Percentiles rank a stretch among this genome's conserved stretches.
Conservation (phyloP, 2,888 invertebrate species). For the Eurytoma adleriae region DNA sequence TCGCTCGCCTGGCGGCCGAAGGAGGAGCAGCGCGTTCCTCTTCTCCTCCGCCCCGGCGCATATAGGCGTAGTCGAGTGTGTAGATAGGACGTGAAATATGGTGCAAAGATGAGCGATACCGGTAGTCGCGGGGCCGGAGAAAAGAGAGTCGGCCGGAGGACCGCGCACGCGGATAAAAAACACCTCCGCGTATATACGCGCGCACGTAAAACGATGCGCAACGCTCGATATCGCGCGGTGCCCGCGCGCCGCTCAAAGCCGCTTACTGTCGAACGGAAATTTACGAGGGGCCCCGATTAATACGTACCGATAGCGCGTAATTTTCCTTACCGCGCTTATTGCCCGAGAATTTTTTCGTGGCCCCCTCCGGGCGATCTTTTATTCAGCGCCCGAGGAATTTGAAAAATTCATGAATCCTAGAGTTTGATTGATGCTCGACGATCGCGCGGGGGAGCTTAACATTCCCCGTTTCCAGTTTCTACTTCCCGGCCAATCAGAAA, state of each 20-base stretch:
- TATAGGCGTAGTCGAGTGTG: constrained; percentile 68
- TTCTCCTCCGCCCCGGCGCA: constrained; percentile 31
- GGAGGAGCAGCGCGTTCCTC: constrained; percentile 33
- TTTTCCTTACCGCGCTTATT: constrained; percentile 18
- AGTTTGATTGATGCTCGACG: constrained; percentile 14
- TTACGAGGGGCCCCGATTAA: constrained; percentile 42
- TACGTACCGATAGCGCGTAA: constrained; percentile 36
- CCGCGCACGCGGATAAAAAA: constrained; percentile 22
- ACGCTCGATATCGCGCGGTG: constrained; percentile 48
- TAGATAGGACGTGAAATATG: constrained; percentile 72
- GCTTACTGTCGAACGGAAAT: constrained; percentile 47
- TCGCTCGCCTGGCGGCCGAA: constrained; percentile 24
- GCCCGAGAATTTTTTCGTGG: neutral
- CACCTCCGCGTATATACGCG: neutral
- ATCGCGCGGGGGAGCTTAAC: constrained; percentile 30
- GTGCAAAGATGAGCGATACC: constrained; percentile 71
- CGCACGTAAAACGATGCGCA: constrained; percentile 42
- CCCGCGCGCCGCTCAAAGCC: constrained; percentile 53
- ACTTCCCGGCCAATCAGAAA: neutral
- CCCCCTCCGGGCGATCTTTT: constrained; percentile 25
- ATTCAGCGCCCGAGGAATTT: constrained; percentile 38
- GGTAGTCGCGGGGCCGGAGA: constrained; percentile 62
- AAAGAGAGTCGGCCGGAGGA: constrained; percentile 40
- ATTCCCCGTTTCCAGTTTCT: neutral
- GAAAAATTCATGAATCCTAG: constrained; percentile 35